Percentiles rank a stretch among this genome's conserved stretches.
These are phyloP conservation scores for Amphimallon solstitiale DNA, from an alignment of 2,888 invertebrate species.

Conservation along the genomic window DNA sequence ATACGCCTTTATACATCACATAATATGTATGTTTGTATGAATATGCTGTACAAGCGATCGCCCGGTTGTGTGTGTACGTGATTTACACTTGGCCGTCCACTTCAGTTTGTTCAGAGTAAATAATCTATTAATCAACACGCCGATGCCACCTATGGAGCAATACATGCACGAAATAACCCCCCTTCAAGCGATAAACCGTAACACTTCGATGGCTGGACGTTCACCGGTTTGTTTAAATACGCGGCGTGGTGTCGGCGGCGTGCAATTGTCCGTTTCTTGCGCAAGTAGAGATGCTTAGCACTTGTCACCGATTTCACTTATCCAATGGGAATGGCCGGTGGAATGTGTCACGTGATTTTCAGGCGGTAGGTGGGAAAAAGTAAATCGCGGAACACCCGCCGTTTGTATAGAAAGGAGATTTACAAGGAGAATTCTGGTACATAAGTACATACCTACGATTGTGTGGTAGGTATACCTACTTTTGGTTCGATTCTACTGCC, in stretches of 20 bases:
- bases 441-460: no score
- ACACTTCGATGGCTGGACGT: constrained; percentile 54
- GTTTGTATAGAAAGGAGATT: no score
- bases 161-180: constrained; percentile 49
- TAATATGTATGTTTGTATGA: neutral
- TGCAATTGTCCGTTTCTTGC: neutral
- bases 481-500: no score
- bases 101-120: constrained; percentile 27
- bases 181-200: constrained; percentile 53
- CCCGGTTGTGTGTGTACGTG: neutral
- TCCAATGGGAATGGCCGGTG: constrained; percentile 50
- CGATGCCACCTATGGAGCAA: constrained; percentile 57
- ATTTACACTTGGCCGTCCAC: constrained; percentile 13
- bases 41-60: neutral
- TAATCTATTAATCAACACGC: constrained; percentile 46
- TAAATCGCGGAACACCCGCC: constrained; percentile 41
- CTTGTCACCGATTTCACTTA: constrained; percentile 50
- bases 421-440: constrained; percentile 41
- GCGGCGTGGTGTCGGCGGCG: neutral
- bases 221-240: constrained; percentile 12
- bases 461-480: no score
- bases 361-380: constrained; percentile 52
- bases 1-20: neutral
- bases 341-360: constrained; percentile 48
- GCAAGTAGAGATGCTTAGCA: constrained; percentile 43